phyloP scores from a whole-genome alignment of 2,113 vertebrate genomes.

The Urocitellus parryii region DNA sequence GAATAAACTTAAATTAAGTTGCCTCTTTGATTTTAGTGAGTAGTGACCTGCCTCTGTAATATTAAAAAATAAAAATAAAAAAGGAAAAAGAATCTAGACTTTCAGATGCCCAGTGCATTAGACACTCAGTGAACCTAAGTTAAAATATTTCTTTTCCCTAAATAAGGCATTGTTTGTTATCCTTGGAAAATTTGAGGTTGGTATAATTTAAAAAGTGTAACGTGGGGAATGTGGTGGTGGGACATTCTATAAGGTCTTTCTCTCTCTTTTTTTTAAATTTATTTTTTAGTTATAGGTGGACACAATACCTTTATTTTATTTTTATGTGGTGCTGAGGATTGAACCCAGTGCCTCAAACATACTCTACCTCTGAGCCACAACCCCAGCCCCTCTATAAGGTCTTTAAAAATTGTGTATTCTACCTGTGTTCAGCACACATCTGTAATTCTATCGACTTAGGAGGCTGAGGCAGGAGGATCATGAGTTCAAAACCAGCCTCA shows the following conservation, averaged over 20 bases:
- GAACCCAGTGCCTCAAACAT: too few species aligned
- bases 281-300: too few species aligned
- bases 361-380: too few species aligned
- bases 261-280: too few species aligned
- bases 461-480: too few species aligned
- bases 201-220: neutral
- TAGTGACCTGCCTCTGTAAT: neutral
- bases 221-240: neutral
- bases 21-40: neutral
- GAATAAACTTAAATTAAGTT: neutral
- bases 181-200: neutral
- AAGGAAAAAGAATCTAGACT: neutral
- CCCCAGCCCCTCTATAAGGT: too few species aligned
- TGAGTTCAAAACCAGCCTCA: too few species aligned
- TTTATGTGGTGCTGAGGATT: too few species aligned
- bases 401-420: neutral
- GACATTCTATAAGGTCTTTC: neutral
- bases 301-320: too few species aligned
- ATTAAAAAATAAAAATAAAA: slow-evolving; percentile 1
- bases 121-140: neutral
- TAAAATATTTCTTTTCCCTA: neutral
- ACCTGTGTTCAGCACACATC: neutral
- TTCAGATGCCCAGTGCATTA: neutral
- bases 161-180: neutral
- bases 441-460: too few species aligned